Evolutionary conservation across 2,797 vertebrate species (phyloP).

Genomic region (Esox lucius): DNA sequence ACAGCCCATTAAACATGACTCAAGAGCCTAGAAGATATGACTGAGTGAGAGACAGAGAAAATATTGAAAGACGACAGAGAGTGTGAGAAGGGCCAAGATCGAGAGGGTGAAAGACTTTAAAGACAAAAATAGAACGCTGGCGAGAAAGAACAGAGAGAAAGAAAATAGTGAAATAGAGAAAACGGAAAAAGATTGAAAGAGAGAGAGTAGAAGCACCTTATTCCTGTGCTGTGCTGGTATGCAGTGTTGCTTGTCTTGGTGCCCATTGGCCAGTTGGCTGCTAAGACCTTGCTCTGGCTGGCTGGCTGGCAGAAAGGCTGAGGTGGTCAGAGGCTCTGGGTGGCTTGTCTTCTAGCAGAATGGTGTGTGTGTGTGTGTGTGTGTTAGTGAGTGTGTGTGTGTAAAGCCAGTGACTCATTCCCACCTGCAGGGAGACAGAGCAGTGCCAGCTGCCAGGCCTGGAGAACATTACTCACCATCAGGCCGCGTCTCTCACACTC

Average conservation of each 20-base stretch:
- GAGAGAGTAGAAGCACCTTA: constrained; percentile 7
- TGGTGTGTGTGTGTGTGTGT: constrained; percentile 18
- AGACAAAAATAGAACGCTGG: constrained; percentile 31
- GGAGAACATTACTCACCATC: constrained; percentile 75
- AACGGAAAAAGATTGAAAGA: background rate
- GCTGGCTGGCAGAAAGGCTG: constrained; percentile 19
- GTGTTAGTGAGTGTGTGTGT: constrained; percentile 14
- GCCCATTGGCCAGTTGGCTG: constrained; percentile 66
- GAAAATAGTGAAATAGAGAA: background rate
- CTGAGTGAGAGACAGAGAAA: background rate
- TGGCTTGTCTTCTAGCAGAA: constrained; percentile 4
- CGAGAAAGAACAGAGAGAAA: background rate
- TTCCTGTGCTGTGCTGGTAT: constrained; percentile 15
- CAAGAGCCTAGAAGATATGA: background rate
- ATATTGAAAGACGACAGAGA: background rate
- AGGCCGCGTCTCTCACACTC: constrained; percentile 60
- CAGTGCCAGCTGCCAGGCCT: constrained; percentile 68
- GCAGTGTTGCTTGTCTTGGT: constrained; percentile 45
- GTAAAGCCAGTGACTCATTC: constrained; percentile 57
- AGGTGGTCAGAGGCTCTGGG: constrained; percentile 58
- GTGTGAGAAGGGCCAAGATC: background rate
- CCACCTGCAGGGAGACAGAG: constrained; percentile 71
- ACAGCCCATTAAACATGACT: background rate
- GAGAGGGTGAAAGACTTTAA: background rate
- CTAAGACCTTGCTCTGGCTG: constrained; percentile 44